phyloP scores from a whole-genome alignment of 2,797 vertebrate species.

The Macrochelys suwanniensis region DNA sequence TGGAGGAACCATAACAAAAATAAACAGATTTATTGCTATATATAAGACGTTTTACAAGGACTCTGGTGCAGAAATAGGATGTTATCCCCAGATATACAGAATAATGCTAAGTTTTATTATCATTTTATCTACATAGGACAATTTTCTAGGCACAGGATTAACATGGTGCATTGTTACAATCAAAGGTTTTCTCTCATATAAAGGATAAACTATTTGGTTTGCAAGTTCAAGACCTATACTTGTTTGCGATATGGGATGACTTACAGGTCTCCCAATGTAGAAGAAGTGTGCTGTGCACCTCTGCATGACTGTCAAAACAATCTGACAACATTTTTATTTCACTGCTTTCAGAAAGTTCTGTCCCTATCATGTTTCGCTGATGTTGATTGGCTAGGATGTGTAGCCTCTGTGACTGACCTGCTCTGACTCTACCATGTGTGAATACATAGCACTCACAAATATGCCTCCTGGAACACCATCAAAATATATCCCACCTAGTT shows the following conservation, averaged over 20 bases:
- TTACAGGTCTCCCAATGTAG: background rate
- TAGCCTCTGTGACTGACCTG: background rate
- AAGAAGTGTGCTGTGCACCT: background rate
- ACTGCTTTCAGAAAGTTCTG: background rate
- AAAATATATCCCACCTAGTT: background rate
- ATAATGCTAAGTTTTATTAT: background rate
- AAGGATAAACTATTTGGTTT: background rate
- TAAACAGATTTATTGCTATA: constrained; percentile 18
- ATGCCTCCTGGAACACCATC: background rate
- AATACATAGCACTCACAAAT: accelerated
- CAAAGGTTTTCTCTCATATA: background rate
- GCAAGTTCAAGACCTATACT: background rate
- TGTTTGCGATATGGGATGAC: accelerated
- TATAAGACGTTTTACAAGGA: background rate
- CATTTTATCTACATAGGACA: background rate
- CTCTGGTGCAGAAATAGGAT: background rate
- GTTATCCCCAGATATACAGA: background rate
- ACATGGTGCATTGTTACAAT: accelerated
- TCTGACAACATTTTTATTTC: background rate
- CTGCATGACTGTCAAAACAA: background rate
- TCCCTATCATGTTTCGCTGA: accelerated
- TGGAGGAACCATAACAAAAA: constrained; percentile 41
- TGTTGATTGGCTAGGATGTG: accelerated
- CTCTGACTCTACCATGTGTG: background rate
- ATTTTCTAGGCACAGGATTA: background rate